Conservation (phyloP, 2,888 invertebrate species). For the Candidula unifasciata region DNA sequence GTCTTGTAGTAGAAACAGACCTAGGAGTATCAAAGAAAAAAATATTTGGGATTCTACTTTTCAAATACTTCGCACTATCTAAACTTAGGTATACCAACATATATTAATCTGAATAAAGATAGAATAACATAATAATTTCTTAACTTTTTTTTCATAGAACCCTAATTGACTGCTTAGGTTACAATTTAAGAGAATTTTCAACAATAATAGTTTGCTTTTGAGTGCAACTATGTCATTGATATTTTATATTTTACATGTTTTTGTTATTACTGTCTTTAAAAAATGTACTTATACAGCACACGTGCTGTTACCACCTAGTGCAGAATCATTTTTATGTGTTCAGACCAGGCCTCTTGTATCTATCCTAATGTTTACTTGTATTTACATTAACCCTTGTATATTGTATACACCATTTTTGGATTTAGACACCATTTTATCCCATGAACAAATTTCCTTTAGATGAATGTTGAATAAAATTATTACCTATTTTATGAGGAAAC, state of each 20-base stretch:
- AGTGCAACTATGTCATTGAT: background rate
- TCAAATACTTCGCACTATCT: no score
- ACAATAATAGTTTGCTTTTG: background rate
- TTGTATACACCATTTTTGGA: constrained; percentile 42
- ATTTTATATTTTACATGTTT: background rate
- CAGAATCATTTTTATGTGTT: constrained; percentile 29
- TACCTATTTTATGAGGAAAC: constrained; percentile 39
- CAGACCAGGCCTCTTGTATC: constrained; percentile 18
- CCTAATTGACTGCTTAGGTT: background rate
- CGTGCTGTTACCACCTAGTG: constrained; percentile 29
- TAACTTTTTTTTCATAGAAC: no score
- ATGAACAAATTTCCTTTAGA: constrained; percentile 40
- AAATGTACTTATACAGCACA: background rate
- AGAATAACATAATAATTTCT: no score
- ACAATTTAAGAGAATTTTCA: background rate
- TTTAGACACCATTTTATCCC: constrained; percentile 29
- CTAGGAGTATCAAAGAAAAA: no score
- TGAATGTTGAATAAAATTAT: constrained; percentile 41
- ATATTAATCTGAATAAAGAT: no score
- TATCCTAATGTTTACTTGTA: constrained; percentile 24
- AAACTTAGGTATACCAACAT: no score
- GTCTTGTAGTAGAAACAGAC: no score
- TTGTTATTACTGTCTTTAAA: background rate
- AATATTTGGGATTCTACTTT: no score
- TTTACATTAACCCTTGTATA: constrained; percentile 32